Evolutionary conservation across 2,113 vertebrate genomes (phyloP).

Genomic region (Phylloscopus trochilus): DNA sequence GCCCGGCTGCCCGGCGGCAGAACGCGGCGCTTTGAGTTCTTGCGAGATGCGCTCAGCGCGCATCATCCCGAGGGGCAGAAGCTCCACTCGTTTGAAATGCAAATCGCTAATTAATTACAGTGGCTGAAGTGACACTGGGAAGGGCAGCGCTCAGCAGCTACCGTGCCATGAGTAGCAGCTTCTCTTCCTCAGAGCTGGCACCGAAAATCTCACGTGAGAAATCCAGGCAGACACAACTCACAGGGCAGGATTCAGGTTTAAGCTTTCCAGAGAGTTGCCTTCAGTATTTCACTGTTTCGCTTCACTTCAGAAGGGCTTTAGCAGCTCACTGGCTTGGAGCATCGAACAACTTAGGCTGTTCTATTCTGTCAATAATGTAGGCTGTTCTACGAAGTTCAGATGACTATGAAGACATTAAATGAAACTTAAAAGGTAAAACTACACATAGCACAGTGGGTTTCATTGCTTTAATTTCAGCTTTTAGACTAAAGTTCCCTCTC

Average conservation of each 20-base stretch:
- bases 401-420: not conserved
- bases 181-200: not conserved
- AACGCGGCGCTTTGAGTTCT: not conserved
- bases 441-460: not conserved
- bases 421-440: not conserved
- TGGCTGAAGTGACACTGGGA: not conserved
- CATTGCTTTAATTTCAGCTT: not conserved
- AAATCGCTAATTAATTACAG: not conserved
- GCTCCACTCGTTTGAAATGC: not conserved
- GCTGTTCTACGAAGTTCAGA: not conserved
- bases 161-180: rapidly evolving
- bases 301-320: not conserved
- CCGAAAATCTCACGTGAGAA: not conserved
- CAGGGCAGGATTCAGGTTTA: not conserved
- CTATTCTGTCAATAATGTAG: not conserved
- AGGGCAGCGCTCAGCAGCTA: rapidly evolving
- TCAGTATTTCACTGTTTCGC: not conserved
- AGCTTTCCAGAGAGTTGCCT: not conserved
- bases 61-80: not conserved
- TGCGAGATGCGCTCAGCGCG: rapidly evolving
- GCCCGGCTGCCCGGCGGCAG: not conserved
- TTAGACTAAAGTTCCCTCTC: not conserved
- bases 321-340: not conserved
- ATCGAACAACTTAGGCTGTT: not conserved
- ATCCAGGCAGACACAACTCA: not conserved